phyloP scores from a whole-genome alignment of 2,888 invertebrate genomes.

The Callyntrura guangdongensis region DNA sequence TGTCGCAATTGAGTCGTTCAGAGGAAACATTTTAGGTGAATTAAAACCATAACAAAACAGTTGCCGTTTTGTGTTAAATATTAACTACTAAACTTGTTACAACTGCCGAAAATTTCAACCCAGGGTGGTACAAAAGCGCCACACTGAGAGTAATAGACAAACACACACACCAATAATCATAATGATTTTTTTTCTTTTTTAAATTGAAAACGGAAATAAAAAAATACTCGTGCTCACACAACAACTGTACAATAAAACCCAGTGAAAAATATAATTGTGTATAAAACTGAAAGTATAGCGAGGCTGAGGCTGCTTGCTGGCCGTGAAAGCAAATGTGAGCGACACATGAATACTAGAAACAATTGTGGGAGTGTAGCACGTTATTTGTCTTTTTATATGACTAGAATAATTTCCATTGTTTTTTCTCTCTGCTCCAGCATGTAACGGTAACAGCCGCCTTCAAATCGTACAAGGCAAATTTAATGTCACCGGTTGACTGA shows the following conservation, averaged over 20 bases:
- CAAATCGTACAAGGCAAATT: slow-evolving; percentile 53
- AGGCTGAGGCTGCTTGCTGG: too few relatives aligned
- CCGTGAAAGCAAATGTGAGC: not conserved
- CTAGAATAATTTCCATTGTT: slow-evolving; percentile 66
- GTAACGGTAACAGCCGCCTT: not conserved
- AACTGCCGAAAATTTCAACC: too few relatives aligned
- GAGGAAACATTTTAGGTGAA: slow-evolving; percentile 34
- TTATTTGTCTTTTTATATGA: slow-evolving; percentile 47
- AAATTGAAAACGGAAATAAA: too few relatives aligned
- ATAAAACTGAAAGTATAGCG: too few relatives aligned
- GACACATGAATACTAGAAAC: not conserved
- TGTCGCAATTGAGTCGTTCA: slow-evolving; percentile 65
- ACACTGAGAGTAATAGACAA: too few relatives aligned
- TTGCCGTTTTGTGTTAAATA: not conserved
- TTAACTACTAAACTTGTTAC: too few relatives aligned
- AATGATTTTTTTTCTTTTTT: too few relatives aligned
- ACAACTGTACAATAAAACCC: too few relatives aligned
- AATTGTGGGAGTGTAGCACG: not conserved
- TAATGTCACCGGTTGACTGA: slow-evolving; percentile 68
- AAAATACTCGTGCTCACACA: too few relatives aligned
- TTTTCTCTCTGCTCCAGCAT: not conserved
- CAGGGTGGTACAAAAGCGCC: too few relatives aligned
- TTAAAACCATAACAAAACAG: slow-evolving; percentile 37
- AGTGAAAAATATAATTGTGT: too few relatives aligned
- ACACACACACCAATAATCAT: too few relatives aligned